A percentile compares a stretch with the other conserved stretches of the same genome.
These are phyloP conservation scores for Amphipoea oculea DNA, from an alignment of 2,888 invertebrate species.

Conservation along the genomic window DNA sequence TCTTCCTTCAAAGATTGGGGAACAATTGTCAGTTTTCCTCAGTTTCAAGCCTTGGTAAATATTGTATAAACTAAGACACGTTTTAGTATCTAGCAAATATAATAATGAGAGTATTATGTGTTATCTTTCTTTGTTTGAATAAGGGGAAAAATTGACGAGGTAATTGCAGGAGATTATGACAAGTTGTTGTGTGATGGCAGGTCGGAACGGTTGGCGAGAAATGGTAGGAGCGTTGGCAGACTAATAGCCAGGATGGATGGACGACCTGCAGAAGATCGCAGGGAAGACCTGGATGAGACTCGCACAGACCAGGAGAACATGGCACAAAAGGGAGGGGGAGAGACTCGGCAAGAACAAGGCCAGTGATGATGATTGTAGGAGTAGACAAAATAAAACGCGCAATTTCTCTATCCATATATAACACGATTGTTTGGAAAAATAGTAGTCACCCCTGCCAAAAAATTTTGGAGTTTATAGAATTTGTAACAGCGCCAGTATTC, in stretches of 20 bases:
- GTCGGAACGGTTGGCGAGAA: too few species aligned
- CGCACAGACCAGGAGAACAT: too few species aligned
- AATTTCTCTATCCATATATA: neutral
- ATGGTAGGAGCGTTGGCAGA: too few species aligned
- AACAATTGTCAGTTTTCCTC: slow-evolving; percentile 13
- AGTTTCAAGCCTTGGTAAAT: slow-evolving; percentile 14
- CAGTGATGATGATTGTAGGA: neutral
- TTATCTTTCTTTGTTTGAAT: slow-evolving; percentile 31
- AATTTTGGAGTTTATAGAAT: neutral
- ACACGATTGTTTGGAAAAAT: neutral
- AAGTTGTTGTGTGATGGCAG: too few species aligned
- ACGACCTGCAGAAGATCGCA: too few species aligned
- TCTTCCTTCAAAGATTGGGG: neutral
- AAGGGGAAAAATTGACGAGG: slow-evolving; percentile 5
- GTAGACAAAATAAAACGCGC: neutral
- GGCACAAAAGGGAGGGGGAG: too few species aligned
- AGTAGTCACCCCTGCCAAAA: neutral
- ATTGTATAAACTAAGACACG: slow-evolving; percentile 31
- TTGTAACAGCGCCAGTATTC: neutral
- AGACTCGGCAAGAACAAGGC: too few species aligned
- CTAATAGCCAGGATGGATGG: too few species aligned
- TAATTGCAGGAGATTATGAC: neutral
- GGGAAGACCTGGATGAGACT: too few species aligned
- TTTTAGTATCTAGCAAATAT: slow-evolving; percentile 42
- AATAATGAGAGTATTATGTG: slow-evolving; percentile 25